Conservation (phyloP, 2,797 vertebrate genomes). For the Schizothorax lantsangensis region DNA sequence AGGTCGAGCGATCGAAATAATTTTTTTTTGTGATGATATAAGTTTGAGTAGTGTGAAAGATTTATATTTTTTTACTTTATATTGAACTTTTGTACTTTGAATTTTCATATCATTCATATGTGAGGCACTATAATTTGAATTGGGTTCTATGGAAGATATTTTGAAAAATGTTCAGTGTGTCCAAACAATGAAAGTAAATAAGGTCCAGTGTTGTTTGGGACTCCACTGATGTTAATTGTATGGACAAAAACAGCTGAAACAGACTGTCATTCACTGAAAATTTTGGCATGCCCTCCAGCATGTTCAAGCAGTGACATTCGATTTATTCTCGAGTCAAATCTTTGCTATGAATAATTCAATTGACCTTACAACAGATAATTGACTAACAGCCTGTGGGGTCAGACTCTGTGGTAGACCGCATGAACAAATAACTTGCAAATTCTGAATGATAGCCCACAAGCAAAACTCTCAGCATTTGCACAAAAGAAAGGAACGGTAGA, state of each 20-base stretch:
- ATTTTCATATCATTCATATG: not conserved
- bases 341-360: not conserved
- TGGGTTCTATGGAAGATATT: not conserved
- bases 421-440: not conserved
- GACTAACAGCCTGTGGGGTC: conserved; percentile 12
- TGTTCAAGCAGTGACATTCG: not conserved
- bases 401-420: not conserved
- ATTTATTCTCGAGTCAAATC: not conserved
- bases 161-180: not conserved
- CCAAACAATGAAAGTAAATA: not conserved
- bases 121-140: not conserved
- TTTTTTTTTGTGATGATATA: not conserved
- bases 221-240: not conserved
- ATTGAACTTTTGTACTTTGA: not conserved
- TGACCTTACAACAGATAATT: not conserved
- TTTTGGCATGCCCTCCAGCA: not conserved
- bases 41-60: not conserved
- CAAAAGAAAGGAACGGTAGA: not conserved
- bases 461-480: not conserved
- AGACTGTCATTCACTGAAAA: not conserved
- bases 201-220: not conserved
- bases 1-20: not conserved
- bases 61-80: not conserved
- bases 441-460: not conserved
- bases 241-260: not conserved